Evolutionary conservation across 2,113 vertebrate genomes (phyloP), one percentile per base, ranked within the genome.

Genomic region (Calcarius ornatus): DNA sequence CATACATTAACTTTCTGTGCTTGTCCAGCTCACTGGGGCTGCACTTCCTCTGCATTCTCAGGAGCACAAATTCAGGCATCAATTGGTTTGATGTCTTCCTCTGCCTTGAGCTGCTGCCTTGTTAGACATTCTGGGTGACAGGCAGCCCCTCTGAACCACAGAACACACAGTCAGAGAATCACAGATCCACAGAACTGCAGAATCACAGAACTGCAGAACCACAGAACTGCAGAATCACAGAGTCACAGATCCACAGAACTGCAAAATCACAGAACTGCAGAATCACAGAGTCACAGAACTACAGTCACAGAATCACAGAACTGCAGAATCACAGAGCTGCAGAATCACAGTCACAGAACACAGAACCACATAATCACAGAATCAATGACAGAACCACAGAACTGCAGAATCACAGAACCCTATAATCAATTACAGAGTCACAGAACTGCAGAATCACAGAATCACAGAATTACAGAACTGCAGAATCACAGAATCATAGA

Each of bases 1-100:
- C 82, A 88, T 51, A 77, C 93, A 93, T 95, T 83, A 73, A 96
- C 92, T 94, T 51, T 66, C 93, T 96, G 96, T 11, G 85, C 63
- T 19, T 27, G 22, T 25, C 50, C 40, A 82, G 93, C 27, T 53
- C 90, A 2, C 35, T 73, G 23, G 12, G 87, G 30, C 75, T 63
- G 81, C 54, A 1, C 37, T 96, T 95, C 93, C 96, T 94, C 40
- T 19, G n/a, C 80, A 38, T 78, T 73, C 93, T 75, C 24, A 48
- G 71, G 71, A 73, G n/a, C 42, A 27, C 1, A 12, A 69, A 42
- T 57, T 61, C 54, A 48, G 77, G 50, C 76, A 50, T 60, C 30
- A 16, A 47, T 66, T 31, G 68, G 63, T 88, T 95, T 94, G 87
- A 93, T 91, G 81, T 37, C 66, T 95, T 94, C 76, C 94, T 83